These are phyloP conservation scores for Chaetops frenatus DNA, from an alignment of 2,113 vertebrate genomes.

Conservation along the genomic window DNA sequence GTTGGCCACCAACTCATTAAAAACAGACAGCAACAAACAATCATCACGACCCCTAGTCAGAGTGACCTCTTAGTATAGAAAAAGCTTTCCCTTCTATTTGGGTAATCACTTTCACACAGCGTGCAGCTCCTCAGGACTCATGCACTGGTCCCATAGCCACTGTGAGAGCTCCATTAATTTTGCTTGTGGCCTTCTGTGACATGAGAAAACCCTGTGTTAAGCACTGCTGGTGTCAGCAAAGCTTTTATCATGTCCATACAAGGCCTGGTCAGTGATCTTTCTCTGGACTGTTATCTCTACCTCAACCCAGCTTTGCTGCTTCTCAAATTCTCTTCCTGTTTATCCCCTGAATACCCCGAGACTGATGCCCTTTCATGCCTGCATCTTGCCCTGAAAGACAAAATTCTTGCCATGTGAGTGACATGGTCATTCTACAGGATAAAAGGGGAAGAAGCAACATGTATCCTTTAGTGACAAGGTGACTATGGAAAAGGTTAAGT, in stretches of 20 bases:
- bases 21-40: not conserved
- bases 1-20: not conserved
- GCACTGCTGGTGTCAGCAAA: not conserved
- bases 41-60: not conserved
- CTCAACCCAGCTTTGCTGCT: not conserved
- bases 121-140: not conserved
- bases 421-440: not conserved
- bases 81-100: not conserved
- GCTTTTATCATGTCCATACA: not conserved
- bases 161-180: not conserved
- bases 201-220: not conserved
- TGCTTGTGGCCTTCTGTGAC: not conserved
- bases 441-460: not conserved
- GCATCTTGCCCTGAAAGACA: not conserved
- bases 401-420: not conserved
- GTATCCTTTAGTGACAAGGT: not conserved
- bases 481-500: not conserved
- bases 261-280: not conserved
- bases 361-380: not conserved
- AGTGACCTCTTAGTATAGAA: not conserved
- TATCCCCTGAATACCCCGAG: not conserved
- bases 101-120: not conserved
- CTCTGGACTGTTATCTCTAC: not conserved
- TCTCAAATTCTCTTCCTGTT: not conserved
- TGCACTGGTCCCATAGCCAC: not conserved